phyloP scores from a whole-genome alignment of 2,797 vertebrate species.

The Oryzias sinensis region DNA sequence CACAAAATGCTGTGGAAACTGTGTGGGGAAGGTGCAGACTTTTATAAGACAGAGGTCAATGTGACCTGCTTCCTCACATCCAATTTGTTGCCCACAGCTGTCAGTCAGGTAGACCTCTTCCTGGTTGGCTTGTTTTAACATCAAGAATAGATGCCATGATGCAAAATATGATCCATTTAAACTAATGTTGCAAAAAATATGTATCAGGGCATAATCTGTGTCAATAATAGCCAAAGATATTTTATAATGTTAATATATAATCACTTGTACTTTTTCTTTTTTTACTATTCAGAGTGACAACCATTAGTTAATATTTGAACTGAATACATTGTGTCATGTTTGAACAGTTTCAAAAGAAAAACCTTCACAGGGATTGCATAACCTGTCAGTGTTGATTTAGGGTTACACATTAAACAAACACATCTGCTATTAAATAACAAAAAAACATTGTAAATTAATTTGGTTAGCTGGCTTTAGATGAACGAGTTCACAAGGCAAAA shows the following conservation, averaged over 20 bases:
- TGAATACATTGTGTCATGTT: constrained; percentile 23
- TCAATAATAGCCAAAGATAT: background rate
- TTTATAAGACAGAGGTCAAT: constrained; percentile 52
- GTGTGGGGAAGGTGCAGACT: constrained; percentile 11
- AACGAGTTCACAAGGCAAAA: too few relatives aligned
- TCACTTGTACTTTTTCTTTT: background rate
- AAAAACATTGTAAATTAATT: background rate
- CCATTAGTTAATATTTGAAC: constrained; percentile 3
- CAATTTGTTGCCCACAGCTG: constrained; percentile 30
- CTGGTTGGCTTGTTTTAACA: constrained; percentile 13
- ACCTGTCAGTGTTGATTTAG: constrained; percentile 24
- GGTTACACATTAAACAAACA: constrained; percentile 40
- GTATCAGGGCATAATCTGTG: background rate
- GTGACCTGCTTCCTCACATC: constrained; percentile 14
- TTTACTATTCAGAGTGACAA: background rate
- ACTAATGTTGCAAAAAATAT: background rate
- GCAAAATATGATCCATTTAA: constrained; percentile 1
- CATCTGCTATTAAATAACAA: constrained; percentile 17
- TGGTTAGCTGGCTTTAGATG: background rate
- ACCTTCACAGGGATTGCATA: constrained; percentile 41
- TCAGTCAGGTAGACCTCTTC: constrained; percentile 31
- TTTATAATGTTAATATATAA: too few relatives aligned
- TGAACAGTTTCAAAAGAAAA: constrained; percentile 30
- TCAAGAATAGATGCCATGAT: background rate
- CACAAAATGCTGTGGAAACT: constrained; percentile 39